Evolutionary conservation across 2,888 invertebrate species (phyloP), one percentile per base, ranked within the genome.

Genomic region (Lypha dubia): DNA sequence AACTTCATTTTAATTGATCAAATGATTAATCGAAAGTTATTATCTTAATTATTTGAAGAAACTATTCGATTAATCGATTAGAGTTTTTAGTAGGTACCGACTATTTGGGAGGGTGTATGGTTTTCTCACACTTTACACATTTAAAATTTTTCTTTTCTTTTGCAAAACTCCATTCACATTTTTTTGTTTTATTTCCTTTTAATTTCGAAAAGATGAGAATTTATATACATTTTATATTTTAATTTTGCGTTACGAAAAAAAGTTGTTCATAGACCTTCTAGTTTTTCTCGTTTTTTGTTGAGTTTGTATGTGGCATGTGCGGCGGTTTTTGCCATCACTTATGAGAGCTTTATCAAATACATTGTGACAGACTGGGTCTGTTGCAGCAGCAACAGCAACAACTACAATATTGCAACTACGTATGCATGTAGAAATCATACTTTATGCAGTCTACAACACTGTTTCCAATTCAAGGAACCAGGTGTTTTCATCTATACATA

Each of bases 401-500:
- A 51, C 28, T 24, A 20, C 24, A 38, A 49, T 60, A 20, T 56
- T 44, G 56, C 32, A n/a, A 67, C 24, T 60, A n/a, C 38, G 32
- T 60, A n/a, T 46, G 24, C 35, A 56, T 44, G 17, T 46, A 67
- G 56, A 38, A 56, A 65, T 62, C 17, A 56, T n/a, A 41, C 32
- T 71, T 24, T 49, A 35, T 58, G 28, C 56, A 67, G 51, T n/a
- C 44, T 68, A 80, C 80, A 80, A 80, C 80, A 80, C 74, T 53
- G 67, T 53, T 51, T 74, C 67, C 74, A 13, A 38, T 22, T 63
- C n/a, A 35, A 0, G n/a, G n/a, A n/a, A n/a, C n/a, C n/a, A n/a
- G n/a, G n/a, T n/a, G n/a, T n/a, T n/a, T n/a, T n/a, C n/a, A n/a
- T n/a, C n/a, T n/a, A n/a, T n/a, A n/a, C n/a, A n/a, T n/a, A n/a